These are phyloP conservation scores for Pararge aegeria DNA, from an alignment of 1,140 invertebrate species.

Conservation along the genomic window DNA sequence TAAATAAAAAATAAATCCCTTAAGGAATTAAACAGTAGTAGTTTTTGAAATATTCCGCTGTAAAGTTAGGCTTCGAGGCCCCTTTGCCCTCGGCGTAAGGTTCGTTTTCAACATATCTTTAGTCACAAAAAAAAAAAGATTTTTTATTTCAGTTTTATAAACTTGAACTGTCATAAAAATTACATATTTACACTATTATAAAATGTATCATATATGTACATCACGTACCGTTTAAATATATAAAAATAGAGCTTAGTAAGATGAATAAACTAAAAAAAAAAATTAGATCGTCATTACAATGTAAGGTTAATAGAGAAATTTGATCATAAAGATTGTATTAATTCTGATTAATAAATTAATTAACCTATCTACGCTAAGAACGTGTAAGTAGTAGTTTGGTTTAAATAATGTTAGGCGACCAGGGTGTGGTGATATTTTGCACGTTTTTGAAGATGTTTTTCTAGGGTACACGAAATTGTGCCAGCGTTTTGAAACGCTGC, in stretches of 20 bases:
- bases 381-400: slow-evolving; percentile 71
- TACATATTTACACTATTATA: slow-evolving; percentile 77
- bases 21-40: background rate
- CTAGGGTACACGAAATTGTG: slow-evolving; percentile 62
- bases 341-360: slow-evolving; percentile 34
- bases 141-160: slow-evolving; percentile 29
- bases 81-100: slow-evolving; percentile 1
- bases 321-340: slow-evolving; percentile 66
- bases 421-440: slow-evolving; percentile 80
- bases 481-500: slow-evolving; percentile 51
- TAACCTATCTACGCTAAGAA: slow-evolving; percentile 54
- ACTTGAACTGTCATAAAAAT: slow-evolving; percentile 51
- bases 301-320: slow-evolving; percentile 67
- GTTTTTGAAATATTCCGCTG: slow-evolving; percentile 7
- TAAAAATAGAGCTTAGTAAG: slow-evolving; percentile 78
- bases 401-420: slow-evolving; percentile 78
- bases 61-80: background rate
- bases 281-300: slow-evolving; percentile 66
- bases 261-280: slow-evolving; percentile 67
- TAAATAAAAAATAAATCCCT: background rate
- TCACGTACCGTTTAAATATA: slow-evolving; percentile 65
- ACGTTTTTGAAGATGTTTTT: slow-evolving; percentile 78
- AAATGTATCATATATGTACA: slow-evolving; percentile 71
- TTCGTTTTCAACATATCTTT: slow-evolving; percentile 41
- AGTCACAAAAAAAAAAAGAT: slow-evolving; percentile 32